phyloP scores from a whole-genome alignment of 2,888 invertebrate species.

The Chironomus riparius region DNA sequence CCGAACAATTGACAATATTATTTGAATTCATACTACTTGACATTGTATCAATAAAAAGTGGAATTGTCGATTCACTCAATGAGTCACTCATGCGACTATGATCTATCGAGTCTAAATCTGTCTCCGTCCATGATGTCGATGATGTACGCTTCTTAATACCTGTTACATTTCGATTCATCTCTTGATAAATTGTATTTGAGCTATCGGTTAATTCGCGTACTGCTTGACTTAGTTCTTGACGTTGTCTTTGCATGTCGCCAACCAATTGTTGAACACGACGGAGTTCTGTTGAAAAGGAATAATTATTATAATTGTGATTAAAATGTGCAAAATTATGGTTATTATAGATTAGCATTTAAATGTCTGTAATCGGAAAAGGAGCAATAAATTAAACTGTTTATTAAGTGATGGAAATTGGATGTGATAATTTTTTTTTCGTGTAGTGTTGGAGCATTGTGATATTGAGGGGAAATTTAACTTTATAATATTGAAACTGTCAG shows the following conservation, averaged over 20 bases:
- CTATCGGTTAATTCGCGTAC: slow-evolving; percentile 77
- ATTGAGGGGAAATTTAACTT: no score
- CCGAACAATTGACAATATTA: slow-evolving; percentile 32
- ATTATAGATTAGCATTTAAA: no score
- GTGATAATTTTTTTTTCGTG: no score
- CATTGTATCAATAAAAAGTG: slow-evolving; percentile 63
- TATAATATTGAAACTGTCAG: no score
- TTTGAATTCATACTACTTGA: slow-evolving; percentile 31
- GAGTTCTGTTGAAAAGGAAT: slow-evolving; percentile 48
- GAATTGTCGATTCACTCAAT: slow-evolving; percentile 40
- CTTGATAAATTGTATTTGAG: slow-evolving; percentile 58
- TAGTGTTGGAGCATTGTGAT: no score
- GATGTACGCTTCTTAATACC: slow-evolving; percentile 50
- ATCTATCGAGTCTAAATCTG: slow-evolving; percentile 74
- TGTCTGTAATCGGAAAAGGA: background rate
- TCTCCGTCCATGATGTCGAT: slow-evolving; percentile 72
- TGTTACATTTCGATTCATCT: slow-evolving; percentile 39
- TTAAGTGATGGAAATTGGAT: no score
- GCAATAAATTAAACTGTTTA: no score
- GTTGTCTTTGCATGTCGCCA: slow-evolving; percentile 74
- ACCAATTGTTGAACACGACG: slow-evolving; percentile 75
- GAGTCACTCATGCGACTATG: slow-evolving; percentile 30
- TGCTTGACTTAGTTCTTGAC: slow-evolving; percentile 76
- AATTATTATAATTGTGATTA: background rate
- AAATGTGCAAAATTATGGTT: background rate